A percentile compares a stretch with the other conserved stretches of the same genome.
phyloP scores from a whole-genome alignment of 2,113 vertebrate species.

The Otolemur garnettii region DNA sequence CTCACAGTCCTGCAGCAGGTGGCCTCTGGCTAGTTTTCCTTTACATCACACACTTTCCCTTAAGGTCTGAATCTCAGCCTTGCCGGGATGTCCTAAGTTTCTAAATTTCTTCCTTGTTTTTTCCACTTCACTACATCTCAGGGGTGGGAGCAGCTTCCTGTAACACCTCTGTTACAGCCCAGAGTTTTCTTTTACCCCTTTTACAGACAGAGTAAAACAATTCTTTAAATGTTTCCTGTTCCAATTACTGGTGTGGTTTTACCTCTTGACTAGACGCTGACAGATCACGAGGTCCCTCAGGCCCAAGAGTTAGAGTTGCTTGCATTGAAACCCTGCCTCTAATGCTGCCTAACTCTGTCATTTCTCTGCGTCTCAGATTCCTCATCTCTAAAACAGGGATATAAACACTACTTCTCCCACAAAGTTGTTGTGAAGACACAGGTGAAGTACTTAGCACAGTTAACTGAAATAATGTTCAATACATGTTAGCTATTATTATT shows the following conservation, averaged over 20 bases:
- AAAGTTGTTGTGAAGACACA: constrained; percentile 35
- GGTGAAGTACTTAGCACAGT: constrained; percentile 9
- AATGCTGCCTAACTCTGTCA: neutral
- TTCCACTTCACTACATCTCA: neutral
- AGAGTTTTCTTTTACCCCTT: constrained; percentile 25
- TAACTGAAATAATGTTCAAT: constrained; percentile 47
- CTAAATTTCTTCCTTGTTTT: constrained; percentile 13
- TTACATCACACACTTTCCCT: neutral
- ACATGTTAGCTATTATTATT: constrained; percentile 41
- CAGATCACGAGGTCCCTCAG: neutral
- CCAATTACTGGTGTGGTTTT: neutral
- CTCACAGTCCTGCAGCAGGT: neutral
- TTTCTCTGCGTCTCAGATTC: neutral
- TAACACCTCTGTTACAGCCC: neutral
- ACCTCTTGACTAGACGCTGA: neutral
- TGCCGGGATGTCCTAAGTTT: neutral
- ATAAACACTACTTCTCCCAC: constrained; percentile 23
- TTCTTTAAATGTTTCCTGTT: constrained; percentile 9
- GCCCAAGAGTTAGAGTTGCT: neutral
- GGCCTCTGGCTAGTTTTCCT: neutral
- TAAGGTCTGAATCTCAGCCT: neutral
- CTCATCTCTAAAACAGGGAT: neutral
- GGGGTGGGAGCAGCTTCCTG: neutral
- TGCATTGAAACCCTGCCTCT: constrained; percentile 10
- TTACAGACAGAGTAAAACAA: neutral